These are phyloP conservation scores for Dinomys branickii DNA, from an alignment of 2,113 vertebrate genomes.

Conservation along the genomic window DNA sequence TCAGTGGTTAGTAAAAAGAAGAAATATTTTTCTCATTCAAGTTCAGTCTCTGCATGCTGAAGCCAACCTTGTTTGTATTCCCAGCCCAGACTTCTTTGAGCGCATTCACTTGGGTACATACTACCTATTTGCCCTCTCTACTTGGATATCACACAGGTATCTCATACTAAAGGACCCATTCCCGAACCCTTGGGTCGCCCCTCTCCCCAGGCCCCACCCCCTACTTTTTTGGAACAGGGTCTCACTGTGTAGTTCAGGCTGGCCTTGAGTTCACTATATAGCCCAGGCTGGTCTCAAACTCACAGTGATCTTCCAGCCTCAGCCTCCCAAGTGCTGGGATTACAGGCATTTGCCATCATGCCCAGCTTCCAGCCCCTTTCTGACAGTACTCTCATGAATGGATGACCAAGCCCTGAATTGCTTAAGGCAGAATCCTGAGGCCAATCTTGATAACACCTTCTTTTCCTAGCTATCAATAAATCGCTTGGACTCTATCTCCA, in stretches of 20 bases:
- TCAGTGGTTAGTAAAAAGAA: background rate
- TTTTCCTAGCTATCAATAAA: background rate
- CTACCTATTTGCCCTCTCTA: background rate
- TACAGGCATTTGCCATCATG: background rate
- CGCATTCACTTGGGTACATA: background rate
- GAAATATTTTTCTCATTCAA: background rate
- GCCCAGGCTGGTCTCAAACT: background rate
- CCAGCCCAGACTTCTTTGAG: background rate
- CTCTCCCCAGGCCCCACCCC: background rate
- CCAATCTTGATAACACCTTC: background rate
- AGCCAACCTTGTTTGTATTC: background rate
- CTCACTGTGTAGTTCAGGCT: background rate
- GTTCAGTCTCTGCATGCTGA: background rate
- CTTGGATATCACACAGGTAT: background rate
- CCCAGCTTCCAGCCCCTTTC: background rate
- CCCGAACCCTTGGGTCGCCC: background rate
- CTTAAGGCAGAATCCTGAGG: background rate
- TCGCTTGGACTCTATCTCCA: background rate
- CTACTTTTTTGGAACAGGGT: background rate
- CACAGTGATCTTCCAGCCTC: background rate
- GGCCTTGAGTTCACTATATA: background rate
- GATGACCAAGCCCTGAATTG: background rate
- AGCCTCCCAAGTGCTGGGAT: background rate
- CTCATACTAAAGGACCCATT: background rate
- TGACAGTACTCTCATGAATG: background rate